Evolutionary conservation across 2,113 vertebrate genomes (phyloP).

Genomic region (Xenopus laevis): DNA sequence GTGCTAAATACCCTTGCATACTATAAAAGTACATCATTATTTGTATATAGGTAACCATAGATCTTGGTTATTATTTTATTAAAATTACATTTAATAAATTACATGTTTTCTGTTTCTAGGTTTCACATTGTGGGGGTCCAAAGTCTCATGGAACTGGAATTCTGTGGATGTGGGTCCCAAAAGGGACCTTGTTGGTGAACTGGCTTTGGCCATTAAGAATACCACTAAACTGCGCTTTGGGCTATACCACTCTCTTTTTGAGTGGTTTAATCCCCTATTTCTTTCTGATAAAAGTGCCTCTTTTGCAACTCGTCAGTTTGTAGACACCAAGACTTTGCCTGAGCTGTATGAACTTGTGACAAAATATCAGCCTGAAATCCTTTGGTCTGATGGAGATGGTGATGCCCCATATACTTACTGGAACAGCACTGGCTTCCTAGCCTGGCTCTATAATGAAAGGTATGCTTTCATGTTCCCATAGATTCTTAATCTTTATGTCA

Average conservation of each 20-base stretch:
- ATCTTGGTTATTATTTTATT: too few relatives aligned
- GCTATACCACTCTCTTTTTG: constrained; percentile 92
- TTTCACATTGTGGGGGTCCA: constrained; percentile 92
- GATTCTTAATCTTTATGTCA: not conserved
- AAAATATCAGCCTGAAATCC: constrained; percentile 81
- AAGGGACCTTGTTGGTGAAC: constrained; percentile 79
- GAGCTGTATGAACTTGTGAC: constrained; percentile 85
- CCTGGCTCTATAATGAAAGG: constrained; percentile 97
- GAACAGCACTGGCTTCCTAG: constrained; percentile 93
- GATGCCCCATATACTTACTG: constrained; percentile 82
- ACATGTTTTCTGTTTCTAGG: constrained; percentile 62
- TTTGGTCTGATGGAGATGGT: constrained; percentile 94
- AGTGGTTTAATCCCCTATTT: constrained; percentile 93
- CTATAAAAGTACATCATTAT: too few relatives aligned
- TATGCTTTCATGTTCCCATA: constrained; percentile 40
- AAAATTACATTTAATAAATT: not conserved
- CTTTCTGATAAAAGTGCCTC: constrained; percentile 64
- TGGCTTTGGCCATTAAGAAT: constrained; percentile 70
- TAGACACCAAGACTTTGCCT: constrained; percentile 77
- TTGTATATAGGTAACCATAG: too few relatives aligned
- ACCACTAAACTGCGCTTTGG: constrained; percentile 76
- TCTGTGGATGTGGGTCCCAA: constrained; percentile 81
- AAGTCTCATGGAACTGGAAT: constrained; percentile 94
- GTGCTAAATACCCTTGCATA: too few relatives aligned
- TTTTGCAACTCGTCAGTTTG: constrained; percentile 75